Evolutionary conservation across 2,888 invertebrate species (phyloP).

Genomic region (Erebia epiphron): DNA sequence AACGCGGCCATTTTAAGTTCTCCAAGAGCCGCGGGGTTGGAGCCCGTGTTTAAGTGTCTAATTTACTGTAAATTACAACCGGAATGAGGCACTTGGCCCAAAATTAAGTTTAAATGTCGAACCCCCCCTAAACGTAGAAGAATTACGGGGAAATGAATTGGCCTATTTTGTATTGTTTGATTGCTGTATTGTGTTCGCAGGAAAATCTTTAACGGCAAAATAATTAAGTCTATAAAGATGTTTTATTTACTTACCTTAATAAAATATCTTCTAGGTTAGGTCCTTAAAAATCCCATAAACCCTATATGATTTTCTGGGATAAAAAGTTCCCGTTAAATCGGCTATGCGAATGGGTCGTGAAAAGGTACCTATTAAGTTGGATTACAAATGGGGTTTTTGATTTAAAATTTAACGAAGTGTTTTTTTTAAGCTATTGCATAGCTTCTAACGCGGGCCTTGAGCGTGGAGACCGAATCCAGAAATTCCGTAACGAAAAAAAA

Average conservation of each 20-base stretch:
- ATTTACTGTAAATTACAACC: conserved; percentile 27
- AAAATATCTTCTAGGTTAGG: background rate
- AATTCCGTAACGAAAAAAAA: too few species aligned
- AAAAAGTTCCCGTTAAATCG: too few species aligned
- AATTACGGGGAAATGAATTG: conserved; percentile 21
- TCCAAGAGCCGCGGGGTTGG: conserved; percentile 14
- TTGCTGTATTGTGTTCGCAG: background rate
- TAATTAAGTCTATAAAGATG: background rate
- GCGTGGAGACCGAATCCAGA: too few species aligned
- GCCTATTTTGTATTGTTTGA: conserved; percentile 9
- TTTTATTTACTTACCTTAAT: background rate
- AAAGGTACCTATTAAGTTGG: too few species aligned
- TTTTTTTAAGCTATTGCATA: too few species aligned
- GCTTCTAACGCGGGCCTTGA: too few species aligned
- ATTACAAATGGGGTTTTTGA: too few species aligned
- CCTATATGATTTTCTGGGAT: too few species aligned
- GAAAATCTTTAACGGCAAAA: background rate
- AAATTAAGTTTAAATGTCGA: conserved; percentile 28
- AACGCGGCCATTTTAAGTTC: conserved; percentile 28
- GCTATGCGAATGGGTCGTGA: too few species aligned
- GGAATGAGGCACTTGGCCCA: conserved; percentile 25
- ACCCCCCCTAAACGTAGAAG: conserved; percentile 20
- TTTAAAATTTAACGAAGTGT: too few species aligned
- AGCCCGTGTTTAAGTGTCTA: conserved; percentile 23
- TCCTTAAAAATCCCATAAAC: background rate